A percentile compares a stretch with the other conserved stretches of the same genome.
phyloP scores from a whole-genome alignment of 1,140 invertebrate genomes.

The Acromyrmex echinatior region DNA sequence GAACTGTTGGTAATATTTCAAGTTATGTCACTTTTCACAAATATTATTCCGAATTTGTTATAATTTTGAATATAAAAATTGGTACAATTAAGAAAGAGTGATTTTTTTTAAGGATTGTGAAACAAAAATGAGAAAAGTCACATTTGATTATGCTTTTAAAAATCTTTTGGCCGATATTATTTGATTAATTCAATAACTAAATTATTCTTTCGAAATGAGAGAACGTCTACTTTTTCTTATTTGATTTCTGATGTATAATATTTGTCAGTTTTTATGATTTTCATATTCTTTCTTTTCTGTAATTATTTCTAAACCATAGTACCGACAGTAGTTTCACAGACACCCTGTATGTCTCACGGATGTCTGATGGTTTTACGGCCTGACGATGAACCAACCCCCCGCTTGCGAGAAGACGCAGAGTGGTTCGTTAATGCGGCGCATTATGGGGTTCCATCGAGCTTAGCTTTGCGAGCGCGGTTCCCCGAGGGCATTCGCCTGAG shows the following conservation, averaged over 20 bases:
- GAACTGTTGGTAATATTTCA: too few relatives aligned
- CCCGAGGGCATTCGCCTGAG: slow-evolving; percentile 53
- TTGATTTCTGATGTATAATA: background rate
- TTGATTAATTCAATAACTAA: too few relatives aligned
- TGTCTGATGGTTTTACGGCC: slow-evolving; percentile 51
- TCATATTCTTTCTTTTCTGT: background rate
- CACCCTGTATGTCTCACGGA: slow-evolving; percentile 41
- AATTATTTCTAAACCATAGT: background rate
- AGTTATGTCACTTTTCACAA: too few relatives aligned
- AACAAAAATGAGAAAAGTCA: too few relatives aligned
- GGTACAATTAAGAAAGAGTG: too few relatives aligned
- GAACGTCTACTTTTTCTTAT: too few relatives aligned
- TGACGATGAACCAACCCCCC: slow-evolving; percentile 19
- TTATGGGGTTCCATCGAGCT: slow-evolving; percentile 58
- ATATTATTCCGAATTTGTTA: too few relatives aligned
- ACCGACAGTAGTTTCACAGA: background rate
- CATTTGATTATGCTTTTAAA: too few relatives aligned
- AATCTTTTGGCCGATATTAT: too few relatives aligned
- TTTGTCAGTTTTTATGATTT: background rate
- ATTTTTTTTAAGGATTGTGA: too few relatives aligned
- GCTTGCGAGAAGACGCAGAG: slow-evolving; percentile 51
- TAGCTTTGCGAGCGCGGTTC: slow-evolving; percentile 46
- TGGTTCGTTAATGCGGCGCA: slow-evolving; percentile 62
- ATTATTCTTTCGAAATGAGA: too few relatives aligned
- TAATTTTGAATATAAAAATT: too few relatives aligned